Evolutionary conservation across 2,797 vertebrate genomes (phyloP).

Genomic region (Cirrhinus mrigala): DNA sequence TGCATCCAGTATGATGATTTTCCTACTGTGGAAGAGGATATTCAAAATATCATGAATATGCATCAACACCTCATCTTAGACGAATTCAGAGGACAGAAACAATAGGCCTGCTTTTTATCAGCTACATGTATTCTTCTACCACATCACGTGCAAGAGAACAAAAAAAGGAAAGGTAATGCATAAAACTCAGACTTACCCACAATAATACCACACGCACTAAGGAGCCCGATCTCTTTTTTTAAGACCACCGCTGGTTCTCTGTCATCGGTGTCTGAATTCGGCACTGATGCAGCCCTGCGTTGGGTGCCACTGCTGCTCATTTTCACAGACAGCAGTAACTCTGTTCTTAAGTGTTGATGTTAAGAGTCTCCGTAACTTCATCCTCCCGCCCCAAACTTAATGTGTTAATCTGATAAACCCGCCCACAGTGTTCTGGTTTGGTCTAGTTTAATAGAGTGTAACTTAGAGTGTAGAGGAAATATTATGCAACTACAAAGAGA

Average conservation of each 20-base stretch:
- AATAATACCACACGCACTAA: conserved; percentile 87
- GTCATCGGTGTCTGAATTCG: conserved; percentile 56
- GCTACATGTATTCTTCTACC: background rate
- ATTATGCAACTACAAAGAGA: background rate
- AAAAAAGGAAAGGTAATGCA: background rate
- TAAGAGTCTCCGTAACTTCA: background rate
- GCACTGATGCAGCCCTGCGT: conserved; percentile 65
- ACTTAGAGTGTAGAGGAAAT: conserved; percentile 26
- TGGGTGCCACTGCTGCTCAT: conserved; percentile 70
- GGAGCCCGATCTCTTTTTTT: conserved; percentile 85
- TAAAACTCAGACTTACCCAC: conserved; percentile 76
- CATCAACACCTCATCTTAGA: background rate
- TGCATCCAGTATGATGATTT: background rate
- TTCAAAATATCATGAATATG: background rate
- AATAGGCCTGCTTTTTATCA: background rate
- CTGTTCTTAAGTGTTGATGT: background rate
- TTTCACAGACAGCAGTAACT: conserved; percentile 19
- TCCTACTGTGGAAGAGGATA: background rate
- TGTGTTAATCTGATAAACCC: conserved; percentile 20
- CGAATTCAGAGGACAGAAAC: background rate
- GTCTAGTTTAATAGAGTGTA: conserved; percentile 5
- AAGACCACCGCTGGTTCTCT: conserved; percentile 76
- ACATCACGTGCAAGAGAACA: background rate
- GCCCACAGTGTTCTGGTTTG: background rate
- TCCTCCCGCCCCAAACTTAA: conserved; percentile 22